These are phyloP conservation scores for Myathropa florea DNA, from an alignment of 2,888 invertebrate species.

Conservation along the genomic window DNA sequence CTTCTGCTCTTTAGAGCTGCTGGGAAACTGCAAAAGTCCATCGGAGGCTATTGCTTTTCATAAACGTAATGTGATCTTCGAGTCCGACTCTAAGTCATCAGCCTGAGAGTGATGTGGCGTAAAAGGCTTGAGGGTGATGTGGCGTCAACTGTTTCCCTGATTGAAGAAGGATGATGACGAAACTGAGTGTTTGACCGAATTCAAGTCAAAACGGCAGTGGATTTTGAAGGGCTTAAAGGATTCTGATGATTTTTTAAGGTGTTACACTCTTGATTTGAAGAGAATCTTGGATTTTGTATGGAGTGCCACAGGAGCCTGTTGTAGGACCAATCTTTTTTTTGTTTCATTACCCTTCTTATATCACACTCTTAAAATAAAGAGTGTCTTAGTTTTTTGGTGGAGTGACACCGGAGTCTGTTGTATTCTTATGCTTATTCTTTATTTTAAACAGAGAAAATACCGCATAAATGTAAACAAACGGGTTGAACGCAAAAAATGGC, in stretches of 20 bases:
- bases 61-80: no score
- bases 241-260: neutral
- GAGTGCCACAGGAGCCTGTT: neutral
- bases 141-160: conserved; percentile 15
- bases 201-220: neutral
- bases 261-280: neutral
- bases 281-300: neutral
- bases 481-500: no score
- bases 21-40: no score
- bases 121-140: conserved; percentile 37
- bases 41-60: no score
- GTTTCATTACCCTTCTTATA: neutral
- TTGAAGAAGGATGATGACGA: conserved; percentile 16
- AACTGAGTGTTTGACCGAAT: neutral
- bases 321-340: neutral
- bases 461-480: no score
- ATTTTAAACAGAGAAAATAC: no score
- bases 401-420: neutral
- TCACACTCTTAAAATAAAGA: no score
- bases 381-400: neutral
- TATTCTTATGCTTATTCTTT: neutral
- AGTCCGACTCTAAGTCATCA: no score
- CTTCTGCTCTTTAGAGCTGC: no score
- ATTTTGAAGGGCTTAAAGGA: neutral
- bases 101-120: no score